Conservation (phyloP, 2,888 invertebrate genomes). For the Dorcus hopei region DNA sequence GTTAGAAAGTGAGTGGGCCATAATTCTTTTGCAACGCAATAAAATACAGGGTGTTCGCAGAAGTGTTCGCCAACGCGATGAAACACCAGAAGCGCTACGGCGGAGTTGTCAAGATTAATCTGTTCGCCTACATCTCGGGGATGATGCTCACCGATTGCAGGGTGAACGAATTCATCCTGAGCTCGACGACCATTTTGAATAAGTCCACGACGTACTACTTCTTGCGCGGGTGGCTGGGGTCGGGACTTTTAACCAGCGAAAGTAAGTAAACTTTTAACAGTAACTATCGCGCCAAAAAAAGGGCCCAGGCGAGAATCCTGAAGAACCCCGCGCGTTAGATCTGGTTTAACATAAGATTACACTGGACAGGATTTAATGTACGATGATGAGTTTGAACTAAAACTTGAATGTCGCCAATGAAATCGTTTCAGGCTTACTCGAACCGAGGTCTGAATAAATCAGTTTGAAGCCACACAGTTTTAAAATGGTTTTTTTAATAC, state of each 20-base stretch:
- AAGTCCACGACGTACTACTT: background rate
- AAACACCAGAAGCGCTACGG: background rate
- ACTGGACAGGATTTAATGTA: no score
- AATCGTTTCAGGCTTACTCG: no score
- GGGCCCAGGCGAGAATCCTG: no score
- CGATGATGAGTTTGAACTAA: no score
- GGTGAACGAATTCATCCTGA: background rate
- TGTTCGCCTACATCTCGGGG: background rate
- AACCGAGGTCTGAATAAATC: no score
- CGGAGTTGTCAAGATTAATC: background rate
- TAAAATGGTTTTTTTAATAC: no score
- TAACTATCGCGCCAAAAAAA: no score
- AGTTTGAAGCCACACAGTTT: no score
- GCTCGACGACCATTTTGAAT: background rate
- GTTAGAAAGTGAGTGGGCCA: background rate
- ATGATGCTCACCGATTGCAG: background rate
- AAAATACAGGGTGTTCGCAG: background rate
- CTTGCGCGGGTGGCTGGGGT: background rate
- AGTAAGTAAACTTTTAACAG: background rate
- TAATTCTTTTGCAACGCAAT: background rate
- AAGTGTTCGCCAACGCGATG: background rate
- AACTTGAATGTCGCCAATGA: no score
- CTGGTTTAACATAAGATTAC: no score
- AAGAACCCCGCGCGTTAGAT: no score
- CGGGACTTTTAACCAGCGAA: background rate